Percentiles rank a stretch among this genome's conserved stretches.
phyloP scores from a whole-genome alignment of 2,113 vertebrate genomes.

The Antigone vipio region DNA sequence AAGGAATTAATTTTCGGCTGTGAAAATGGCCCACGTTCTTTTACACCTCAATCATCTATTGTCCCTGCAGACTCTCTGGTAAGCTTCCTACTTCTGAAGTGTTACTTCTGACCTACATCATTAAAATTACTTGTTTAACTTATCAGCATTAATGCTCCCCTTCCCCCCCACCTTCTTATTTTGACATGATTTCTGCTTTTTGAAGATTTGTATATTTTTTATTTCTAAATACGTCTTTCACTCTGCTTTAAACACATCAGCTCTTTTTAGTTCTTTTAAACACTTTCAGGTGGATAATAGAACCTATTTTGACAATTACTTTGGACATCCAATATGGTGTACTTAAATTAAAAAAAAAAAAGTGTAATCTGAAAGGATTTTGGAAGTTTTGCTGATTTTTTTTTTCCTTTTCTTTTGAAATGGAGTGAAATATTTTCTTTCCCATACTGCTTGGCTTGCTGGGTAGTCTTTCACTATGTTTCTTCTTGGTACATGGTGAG shows the following conservation, averaged over 20 bases:
- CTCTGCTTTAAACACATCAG: not conserved
- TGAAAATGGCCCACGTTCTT: not conserved
- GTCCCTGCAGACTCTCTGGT: not conserved
- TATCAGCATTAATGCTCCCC: not conserved
- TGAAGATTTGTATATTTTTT: not conserved
- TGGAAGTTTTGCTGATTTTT: not conserved
- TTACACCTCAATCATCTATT: not conserved
- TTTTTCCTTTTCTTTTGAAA: not conserved
- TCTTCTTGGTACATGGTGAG: not conserved
- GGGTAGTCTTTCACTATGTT: not conserved
- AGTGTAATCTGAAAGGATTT: not conserved
- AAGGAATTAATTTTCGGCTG: not conserved
- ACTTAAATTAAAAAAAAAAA: not conserved
- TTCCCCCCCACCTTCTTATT: rapidly evolving
- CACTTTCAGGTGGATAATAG: not conserved
- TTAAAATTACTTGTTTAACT: not conserved
- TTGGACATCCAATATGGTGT: rapidly evolving
- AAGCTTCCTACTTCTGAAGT: not conserved
- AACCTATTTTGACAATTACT: not conserved
- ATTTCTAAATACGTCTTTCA: not conserved
- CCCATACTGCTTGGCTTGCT: not conserved
- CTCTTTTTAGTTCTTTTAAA: not conserved
- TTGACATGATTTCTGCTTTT: not conserved
- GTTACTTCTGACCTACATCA: not conserved
- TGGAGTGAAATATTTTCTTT: not conserved